A percentile compares a stretch with the other conserved stretches of the same genome.
phyloP scores from a whole-genome alignment of 2,888 invertebrate genomes.

The Chorisops tibialis region DNA sequence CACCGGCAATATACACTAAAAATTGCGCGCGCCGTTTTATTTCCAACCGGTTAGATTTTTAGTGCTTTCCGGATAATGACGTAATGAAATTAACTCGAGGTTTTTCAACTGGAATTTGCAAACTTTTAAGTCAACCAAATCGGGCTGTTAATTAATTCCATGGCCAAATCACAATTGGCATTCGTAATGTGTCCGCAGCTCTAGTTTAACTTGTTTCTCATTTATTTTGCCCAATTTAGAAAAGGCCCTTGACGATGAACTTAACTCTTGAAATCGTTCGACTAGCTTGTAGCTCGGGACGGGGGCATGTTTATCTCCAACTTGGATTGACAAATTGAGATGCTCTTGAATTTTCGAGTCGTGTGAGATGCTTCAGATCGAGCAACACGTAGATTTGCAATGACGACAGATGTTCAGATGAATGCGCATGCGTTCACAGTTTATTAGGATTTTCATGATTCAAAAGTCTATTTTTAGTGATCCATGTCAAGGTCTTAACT shows the following conservation, averaged over 20 bases:
- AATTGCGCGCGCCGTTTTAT: too few species aligned
- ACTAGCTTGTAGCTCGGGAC: background rate
- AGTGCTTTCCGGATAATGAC: background rate
- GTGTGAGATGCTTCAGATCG: background rate
- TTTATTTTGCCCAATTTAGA: too few species aligned
- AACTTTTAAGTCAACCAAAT: too few species aligned
- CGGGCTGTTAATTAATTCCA: too few species aligned
- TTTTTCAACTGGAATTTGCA: too few species aligned
- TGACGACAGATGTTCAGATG: conserved; percentile 20
- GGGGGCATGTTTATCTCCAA: background rate
- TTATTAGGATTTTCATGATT: conserved; percentile 20
- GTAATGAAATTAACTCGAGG: background rate
- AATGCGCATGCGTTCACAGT: conserved; percentile 23
- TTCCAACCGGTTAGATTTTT: conserved; percentile 15
- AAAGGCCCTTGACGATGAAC: conserved; percentile 13
- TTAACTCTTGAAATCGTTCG: background rate
- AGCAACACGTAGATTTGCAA: background rate
- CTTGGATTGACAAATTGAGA: too few species aligned
- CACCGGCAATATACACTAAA: too few species aligned
- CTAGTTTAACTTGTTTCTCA: too few species aligned
- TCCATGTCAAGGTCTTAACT: conserved; percentile 30
- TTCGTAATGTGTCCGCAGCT: too few species aligned
- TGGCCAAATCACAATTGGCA: too few species aligned
- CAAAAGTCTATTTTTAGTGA: conserved; percentile 20
- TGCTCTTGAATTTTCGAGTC: conserved; percentile 1